Evolutionary conservation across 2,113 vertebrate species (phyloP).

Genomic region (Cyanoramphus novaezelandiae): DNA sequence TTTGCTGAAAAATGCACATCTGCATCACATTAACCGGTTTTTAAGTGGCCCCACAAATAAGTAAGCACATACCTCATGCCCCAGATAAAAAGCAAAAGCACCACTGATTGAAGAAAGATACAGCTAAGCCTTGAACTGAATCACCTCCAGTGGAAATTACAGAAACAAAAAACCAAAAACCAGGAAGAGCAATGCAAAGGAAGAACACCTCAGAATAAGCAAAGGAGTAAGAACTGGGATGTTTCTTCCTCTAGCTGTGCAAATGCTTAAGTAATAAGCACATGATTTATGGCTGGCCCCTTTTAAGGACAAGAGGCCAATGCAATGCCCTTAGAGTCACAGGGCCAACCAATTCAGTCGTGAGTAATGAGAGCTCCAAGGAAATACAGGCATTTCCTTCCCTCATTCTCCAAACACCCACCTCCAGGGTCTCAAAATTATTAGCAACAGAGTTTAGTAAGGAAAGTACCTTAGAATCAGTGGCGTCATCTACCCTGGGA

Average conservation of each 20-base stretch:
- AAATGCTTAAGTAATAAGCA: background rate
- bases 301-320: background rate
- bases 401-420: background rate
- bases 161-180: background rate
- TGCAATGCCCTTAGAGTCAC: background rate
- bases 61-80: background rate
- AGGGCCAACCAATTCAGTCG: background rate
- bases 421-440: background rate
- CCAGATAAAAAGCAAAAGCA: background rate
- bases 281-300: background rate
- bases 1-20: background rate
- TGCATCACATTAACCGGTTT: background rate
- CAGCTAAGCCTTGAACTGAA: background rate
- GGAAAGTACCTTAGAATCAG: background rate
- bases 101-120: background rate
- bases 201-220: background rate
- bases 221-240: background rate
- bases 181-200: background rate
- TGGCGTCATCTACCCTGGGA: accelerated
- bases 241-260: background rate
- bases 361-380: background rate
- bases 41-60: background rate
- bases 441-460: background rate
- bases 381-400: constrained; percentile 21
- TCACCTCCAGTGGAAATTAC: background rate